phyloP scores from a whole-genome alignment of 1,140 invertebrate species.

The Dendroctonus valens region DNA sequence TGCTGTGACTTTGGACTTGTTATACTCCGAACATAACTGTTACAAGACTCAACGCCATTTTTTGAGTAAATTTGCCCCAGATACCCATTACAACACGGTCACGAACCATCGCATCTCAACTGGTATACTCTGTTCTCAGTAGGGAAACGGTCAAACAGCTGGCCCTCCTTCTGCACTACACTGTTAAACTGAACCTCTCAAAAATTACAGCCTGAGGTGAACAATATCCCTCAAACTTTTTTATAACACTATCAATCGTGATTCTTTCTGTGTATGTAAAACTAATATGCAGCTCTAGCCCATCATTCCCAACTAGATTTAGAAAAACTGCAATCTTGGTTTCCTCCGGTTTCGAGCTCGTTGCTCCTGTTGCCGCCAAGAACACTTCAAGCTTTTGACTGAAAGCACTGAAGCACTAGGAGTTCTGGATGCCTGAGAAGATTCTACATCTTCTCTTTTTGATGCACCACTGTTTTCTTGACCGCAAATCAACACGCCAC shows the following conservation, averaged over 20 bases:
- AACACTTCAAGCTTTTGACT: no score
- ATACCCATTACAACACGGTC: conserved; percentile 39
- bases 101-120: conserved; percentile 36
- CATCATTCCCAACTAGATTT: not conserved
- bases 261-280: conserved; percentile 3
- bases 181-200: conserved; percentile 40
- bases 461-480: no score
- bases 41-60: conserved; percentile 45
- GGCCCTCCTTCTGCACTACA: conserved; percentile 38
- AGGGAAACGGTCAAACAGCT: conserved; percentile 41
- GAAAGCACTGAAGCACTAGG: no score
- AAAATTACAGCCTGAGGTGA: conserved; percentile 37
- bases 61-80: conserved; percentile 35
- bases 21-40: no score
- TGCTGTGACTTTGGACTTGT: no score
- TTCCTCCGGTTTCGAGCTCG: no score
- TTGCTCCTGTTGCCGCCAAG: no score
- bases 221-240: conserved; percentile 37
- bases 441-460: no score
- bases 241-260: not conserved
- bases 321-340: no score
- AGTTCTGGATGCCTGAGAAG: no score
- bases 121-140: conserved; percentile 38
- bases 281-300: conserved; percentile 6
- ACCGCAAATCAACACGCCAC: no score